Evolutionary conservation across 2,888 invertebrate genomes (phyloP).

Genomic region (Rhagophthalmus giganteus): DNA sequence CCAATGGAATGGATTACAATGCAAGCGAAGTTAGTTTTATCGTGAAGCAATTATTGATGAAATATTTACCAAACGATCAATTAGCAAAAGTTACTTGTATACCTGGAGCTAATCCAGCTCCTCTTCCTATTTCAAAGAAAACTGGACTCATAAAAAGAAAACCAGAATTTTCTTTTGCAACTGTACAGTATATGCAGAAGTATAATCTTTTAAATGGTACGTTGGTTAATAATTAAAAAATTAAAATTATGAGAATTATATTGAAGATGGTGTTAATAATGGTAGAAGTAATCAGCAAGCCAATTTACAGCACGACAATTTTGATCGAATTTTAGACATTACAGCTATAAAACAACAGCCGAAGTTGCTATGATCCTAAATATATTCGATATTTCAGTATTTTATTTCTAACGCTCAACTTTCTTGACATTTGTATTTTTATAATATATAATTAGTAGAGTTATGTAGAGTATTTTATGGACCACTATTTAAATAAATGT

Average conservation of each 20-base stretch:
- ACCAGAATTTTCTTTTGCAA: conserved; percentile 71
- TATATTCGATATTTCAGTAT: neutral
- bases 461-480: too few relatives aligned
- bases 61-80: conserved; percentile 60
- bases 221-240: too few relatives aligned
- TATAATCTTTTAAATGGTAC: conserved; percentile 58
- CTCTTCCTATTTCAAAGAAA: conserved; percentile 7
- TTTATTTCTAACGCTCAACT: neutral
- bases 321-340: conserved; percentile 68
- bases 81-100: conserved; percentile 43
- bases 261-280: neutral
- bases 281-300: neutral
- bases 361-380: conserved; percentile 61
- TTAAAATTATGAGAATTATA: too few relatives aligned
- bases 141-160: conserved; percentile 44
- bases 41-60: conserved; percentile 61
- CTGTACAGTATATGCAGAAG: conserved; percentile 70
- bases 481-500: too few relatives aligned
- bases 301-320: conserved; percentile 41
- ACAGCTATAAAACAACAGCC: conserved; percentile 71
- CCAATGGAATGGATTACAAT: conserved; percentile 34
- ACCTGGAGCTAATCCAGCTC: neutral
- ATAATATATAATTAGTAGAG: neutral
- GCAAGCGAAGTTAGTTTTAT: conserved; percentile 59
- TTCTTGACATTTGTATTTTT: neutral